phyloP scores from a whole-genome alignment of 2,888 invertebrate species.

The Aplocera efformata region DNA sequence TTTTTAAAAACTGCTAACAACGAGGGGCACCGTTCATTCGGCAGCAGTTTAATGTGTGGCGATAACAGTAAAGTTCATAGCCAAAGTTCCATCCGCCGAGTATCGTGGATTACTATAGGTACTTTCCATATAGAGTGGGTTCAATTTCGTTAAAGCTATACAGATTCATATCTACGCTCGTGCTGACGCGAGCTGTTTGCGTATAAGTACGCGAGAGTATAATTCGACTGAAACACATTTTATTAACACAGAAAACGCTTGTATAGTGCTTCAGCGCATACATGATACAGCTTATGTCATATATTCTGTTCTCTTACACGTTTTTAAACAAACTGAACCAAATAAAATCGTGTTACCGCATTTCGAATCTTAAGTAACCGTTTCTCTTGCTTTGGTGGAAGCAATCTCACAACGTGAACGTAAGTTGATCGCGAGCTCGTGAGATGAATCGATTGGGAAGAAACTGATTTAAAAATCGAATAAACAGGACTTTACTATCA shows the following conservation, averaged over 20 bases:
- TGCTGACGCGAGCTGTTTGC: slow-evolving; percentile 39
- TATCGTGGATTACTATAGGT: slow-evolving; percentile 59
- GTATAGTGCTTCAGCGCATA: slow-evolving; percentile 3
- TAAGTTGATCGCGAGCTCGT: slow-evolving; percentile 29
- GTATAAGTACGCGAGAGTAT: slow-evolving; percentile 35
- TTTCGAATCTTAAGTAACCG: slow-evolving; percentile 14
- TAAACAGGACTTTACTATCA: too few species aligned
- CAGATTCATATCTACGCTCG: slow-evolving; percentile 57
- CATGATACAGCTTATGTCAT: not conserved
- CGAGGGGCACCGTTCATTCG: slow-evolving; percentile 59
- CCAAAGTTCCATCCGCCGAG: slow-evolving; percentile 64
- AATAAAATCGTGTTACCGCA: slow-evolving; percentile 16
- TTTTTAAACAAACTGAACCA: not conserved
- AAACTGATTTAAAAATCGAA: too few species aligned
- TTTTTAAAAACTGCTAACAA: slow-evolving; percentile 71
- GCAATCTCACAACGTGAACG: slow-evolving; percentile 37
- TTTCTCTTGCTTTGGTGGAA: slow-evolving; percentile 24
- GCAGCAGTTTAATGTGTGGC: slow-evolving; percentile 67
- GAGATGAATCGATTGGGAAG: too few species aligned
- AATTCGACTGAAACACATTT: slow-evolving; percentile 31
- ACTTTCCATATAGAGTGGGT: slow-evolving; percentile 64
- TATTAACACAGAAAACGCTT: slow-evolving; percentile 25
- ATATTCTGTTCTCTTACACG: not conserved
- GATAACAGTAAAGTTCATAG: slow-evolving; percentile 77
- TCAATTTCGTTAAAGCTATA: slow-evolving; percentile 64